These are phyloP conservation scores for Pantherophis guttatus DNA, from an alignment of 2,113 vertebrate genomes.

Conservation along the genomic window DNA sequence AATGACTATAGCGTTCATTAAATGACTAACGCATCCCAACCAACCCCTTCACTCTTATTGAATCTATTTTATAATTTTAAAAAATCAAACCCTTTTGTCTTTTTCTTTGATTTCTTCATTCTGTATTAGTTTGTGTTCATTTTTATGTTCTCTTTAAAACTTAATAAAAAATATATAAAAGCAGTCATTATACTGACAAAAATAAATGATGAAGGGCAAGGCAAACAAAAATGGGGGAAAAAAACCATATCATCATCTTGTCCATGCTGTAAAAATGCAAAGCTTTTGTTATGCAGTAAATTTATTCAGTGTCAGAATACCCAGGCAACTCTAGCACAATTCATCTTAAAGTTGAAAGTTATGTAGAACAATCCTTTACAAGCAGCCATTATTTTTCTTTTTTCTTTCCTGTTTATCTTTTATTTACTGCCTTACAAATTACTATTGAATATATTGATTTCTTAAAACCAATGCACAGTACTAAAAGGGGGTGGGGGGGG, in stretches of 20 bases:
- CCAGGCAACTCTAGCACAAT: slow-evolving; percentile 32
- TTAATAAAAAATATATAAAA: neutral
- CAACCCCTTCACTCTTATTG: neutral
- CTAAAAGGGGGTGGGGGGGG: neutral
- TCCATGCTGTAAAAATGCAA: slow-evolving; percentile 42
- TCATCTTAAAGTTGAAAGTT: slow-evolving; percentile 44
- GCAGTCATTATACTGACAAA: slow-evolving; percentile 31
- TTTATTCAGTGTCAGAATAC: slow-evolving; percentile 45
- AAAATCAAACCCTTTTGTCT: neutral
- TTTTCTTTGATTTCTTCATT: neutral
- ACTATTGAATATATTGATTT: slow-evolving; percentile 15
- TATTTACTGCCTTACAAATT: slow-evolving; percentile 20
- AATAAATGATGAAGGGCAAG: slow-evolving; percentile 46
- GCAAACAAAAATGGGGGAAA: slow-evolving; percentile 32
- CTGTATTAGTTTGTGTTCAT: neutral
- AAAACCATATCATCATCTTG: slow-evolving; percentile 31
- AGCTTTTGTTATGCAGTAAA: slow-evolving; percentile 49
- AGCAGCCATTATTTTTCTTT: slow-evolving; percentile 34
- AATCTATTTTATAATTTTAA: neutral
- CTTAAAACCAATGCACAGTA: slow-evolving; percentile 3
- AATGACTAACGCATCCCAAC: neutral
- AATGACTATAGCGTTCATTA: neutral
- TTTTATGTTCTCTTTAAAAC: neutral
- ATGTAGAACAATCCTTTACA: slow-evolving; percentile 32
- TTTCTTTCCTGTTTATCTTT: slow-evolving; percentile 32